These are phyloP conservation scores for Stramonita haemastoma DNA, from an alignment of 2,888 invertebrate genomes.

Conservation along the genomic window DNA sequence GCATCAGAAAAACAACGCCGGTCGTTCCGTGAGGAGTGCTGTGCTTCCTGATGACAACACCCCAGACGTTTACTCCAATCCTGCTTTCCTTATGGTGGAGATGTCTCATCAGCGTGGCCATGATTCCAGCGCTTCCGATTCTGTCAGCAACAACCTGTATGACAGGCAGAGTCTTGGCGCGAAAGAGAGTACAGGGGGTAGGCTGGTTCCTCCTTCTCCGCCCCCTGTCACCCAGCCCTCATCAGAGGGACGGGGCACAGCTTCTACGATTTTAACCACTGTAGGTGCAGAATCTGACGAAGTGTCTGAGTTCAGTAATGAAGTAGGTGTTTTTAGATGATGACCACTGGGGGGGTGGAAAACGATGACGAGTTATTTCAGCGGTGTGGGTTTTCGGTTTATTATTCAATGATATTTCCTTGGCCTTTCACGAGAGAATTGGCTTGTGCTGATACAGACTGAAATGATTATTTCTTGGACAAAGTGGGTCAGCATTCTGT, in stretches of 20 bases:
- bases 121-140: not conserved
- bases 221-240: not conserved
- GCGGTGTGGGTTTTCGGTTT: too few relatives aligned
- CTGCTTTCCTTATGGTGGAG: not conserved
- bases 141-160: not conserved
- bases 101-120: not conserved
- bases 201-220: conserved; percentile 5
- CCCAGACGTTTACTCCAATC: not conserved
- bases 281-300: not conserved
- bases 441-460: too few relatives aligned
- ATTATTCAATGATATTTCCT: too few relatives aligned
- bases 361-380: too few relatives aligned
- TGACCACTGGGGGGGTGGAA: not conserved
- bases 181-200: not conserved
- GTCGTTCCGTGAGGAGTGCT: not conserved
- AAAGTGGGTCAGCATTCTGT: too few relatives aligned
- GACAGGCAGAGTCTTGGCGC: not conserved
- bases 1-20: not conserved
- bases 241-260: not conserved
- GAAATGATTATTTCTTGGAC: too few relatives aligned
- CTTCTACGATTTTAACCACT: conserved; percentile 8
- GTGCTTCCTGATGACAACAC: not conserved
- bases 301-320: not conserved
- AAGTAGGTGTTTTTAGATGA: not conserved
- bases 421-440: too few relatives aligned